phyloP scores from a whole-genome alignment of 2,888 invertebrate species.

The Charanyca ferruginea region DNA sequence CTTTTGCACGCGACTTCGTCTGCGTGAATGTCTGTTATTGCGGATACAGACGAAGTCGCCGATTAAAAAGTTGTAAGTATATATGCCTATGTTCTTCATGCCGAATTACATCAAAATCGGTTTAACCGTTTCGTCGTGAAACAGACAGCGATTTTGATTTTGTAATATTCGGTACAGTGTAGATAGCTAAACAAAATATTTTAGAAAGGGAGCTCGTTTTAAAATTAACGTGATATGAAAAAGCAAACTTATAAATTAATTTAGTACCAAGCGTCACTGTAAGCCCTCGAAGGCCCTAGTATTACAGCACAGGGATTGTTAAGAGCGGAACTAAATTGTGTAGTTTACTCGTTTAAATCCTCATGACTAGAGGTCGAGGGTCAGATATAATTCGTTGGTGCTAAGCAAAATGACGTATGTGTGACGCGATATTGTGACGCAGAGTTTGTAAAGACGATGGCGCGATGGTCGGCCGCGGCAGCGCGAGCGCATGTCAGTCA shows the following conservation, averaged over 20 bases:
- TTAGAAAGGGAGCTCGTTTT: neutral
- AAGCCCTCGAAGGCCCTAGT: neutral
- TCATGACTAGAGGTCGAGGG: slow-evolving; percentile 31
- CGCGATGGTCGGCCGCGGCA: slow-evolving; percentile 56
- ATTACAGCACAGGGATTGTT: slow-evolving; percentile 4
- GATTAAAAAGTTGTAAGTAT: no score
- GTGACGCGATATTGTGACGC: slow-evolving; percentile 65
- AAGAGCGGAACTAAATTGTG: slow-evolving; percentile 28
- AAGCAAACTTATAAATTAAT: neutral
- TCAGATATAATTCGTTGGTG: slow-evolving; percentile 33
- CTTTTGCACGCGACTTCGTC: no score
- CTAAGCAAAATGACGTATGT: slow-evolving; percentile 54
- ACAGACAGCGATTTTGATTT: no score
- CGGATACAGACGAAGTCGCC: no score
- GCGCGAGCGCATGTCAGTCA: slow-evolving; percentile 77
- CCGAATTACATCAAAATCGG: no score
- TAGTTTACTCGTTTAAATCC: slow-evolving; percentile 17
- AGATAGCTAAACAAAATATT: neutral
- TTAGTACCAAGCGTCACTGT: neutral
- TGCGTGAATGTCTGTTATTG: no score
- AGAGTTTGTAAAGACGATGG: slow-evolving; percentile 58
- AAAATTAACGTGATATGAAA: neutral
- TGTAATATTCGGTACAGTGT: neutral
- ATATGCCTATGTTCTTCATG: no score
- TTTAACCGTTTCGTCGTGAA: no score